Conservation (phyloP, 2,797 vertebrate species). For the Crossoptilon crossoptilon region DNA sequence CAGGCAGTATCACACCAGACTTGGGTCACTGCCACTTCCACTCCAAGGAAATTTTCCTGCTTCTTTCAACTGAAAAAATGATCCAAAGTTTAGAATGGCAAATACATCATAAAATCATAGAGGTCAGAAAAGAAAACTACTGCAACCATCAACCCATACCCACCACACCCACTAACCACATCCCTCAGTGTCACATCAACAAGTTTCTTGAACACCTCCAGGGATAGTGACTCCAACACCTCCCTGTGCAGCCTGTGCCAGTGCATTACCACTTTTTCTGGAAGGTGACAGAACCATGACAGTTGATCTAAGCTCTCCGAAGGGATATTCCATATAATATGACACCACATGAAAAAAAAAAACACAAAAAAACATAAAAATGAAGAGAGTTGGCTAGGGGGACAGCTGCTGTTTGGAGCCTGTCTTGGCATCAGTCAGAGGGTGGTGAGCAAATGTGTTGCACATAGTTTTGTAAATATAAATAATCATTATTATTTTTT, state of each 20-base stretch:
- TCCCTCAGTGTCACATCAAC: too few species aligned
- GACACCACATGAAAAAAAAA: neutral
- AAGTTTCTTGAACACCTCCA: too few species aligned
- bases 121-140: too few species aligned
- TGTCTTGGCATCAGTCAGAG: too few species aligned
- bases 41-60: neutral
- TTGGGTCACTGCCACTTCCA: neutral
- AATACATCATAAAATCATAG: neutral
- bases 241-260: too few species aligned
- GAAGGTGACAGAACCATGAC: neutral
- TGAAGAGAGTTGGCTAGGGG: neutral
- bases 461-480: neutral
- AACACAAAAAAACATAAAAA: neutral
- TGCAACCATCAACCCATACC: too few species aligned
- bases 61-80: neutral
- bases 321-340: neutral
- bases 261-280: neutral
- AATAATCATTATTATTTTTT: neutral
- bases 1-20: rapidly evolving
- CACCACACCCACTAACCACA: too few species aligned
- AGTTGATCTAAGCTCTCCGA: neutral
- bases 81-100: neutral
- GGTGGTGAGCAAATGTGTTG: neutral
- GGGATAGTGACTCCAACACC: too few species aligned
- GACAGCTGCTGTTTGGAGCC: neutral